Conservation (phyloP, 2,113 vertebrate species). For the Hirundichthys speculiger region DNA sequence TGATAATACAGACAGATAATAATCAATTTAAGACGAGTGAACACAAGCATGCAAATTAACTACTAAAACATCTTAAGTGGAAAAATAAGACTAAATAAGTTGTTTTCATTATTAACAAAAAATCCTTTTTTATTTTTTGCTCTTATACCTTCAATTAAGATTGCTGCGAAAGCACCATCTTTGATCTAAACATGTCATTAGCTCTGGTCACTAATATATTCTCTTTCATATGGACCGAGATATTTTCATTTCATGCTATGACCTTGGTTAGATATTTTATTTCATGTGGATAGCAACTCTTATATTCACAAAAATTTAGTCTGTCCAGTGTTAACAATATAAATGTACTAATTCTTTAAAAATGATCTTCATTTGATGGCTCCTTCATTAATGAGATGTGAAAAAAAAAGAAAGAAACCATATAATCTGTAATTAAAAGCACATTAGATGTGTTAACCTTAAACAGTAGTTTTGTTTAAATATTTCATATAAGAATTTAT, state of each 20-base stretch:
- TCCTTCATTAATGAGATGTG: slow-evolving; percentile 10
- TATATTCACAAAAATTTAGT: slow-evolving; percentile 44
- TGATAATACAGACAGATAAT: neutral
- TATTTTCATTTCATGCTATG: slow-evolving; percentile 50
- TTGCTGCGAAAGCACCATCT: slow-evolving; percentile 34
- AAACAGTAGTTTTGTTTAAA: too few species aligned
- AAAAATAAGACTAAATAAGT: slow-evolving; percentile 8
- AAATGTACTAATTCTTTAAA: slow-evolving; percentile 3
- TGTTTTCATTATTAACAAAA: slow-evolving; percentile 7
- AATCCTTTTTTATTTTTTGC: slow-evolving; percentile 1
- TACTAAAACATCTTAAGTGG: neutral
- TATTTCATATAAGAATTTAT: neutral
- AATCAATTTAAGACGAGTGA: neutral
- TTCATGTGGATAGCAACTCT: slow-evolving; percentile 40
- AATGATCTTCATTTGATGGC: neutral
- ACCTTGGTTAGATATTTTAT: slow-evolving; percentile 50
- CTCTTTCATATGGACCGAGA: slow-evolving; percentile 59
- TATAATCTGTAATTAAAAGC: neutral
- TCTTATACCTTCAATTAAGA: slow-evolving; percentile 22
- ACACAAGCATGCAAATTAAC: neutral
- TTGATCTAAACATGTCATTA: slow-evolving; percentile 57
- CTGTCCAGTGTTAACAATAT: neutral
- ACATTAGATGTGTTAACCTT: neutral
- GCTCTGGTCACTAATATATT: slow-evolving; percentile 55
- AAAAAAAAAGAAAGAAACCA: slow-evolving; percentile 5